phyloP scores from a whole-genome alignment of 2,888 invertebrate genomes.

The Agonopterix arenella region DNA sequence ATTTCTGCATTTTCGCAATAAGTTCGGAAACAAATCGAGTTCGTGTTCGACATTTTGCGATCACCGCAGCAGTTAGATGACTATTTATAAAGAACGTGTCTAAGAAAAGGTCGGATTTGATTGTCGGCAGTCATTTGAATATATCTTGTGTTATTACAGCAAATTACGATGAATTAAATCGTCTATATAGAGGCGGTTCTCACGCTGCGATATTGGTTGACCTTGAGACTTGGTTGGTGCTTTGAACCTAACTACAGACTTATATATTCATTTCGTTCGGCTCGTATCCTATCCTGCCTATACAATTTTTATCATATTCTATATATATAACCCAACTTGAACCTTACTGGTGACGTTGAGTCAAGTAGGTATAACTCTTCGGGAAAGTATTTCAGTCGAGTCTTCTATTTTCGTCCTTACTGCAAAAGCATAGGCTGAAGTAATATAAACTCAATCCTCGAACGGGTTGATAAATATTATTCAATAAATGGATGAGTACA shows the following conservation, averaged over 20 bases:
- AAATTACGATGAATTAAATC: constrained; percentile 73
- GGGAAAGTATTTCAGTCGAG: too few relatives aligned
- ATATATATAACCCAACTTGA: too few relatives aligned
- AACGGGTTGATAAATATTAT: too few relatives aligned
- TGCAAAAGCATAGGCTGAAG: too few relatives aligned
- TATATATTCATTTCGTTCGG: too few relatives aligned
- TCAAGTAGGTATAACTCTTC: too few relatives aligned
- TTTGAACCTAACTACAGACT: constrained; percentile 31
- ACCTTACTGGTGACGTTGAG: too few relatives aligned
- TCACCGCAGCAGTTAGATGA: constrained; percentile 67
- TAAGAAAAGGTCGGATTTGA: constrained; percentile 74
- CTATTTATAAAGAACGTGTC: constrained; percentile 75
- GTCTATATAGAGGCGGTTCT: constrained; percentile 61
- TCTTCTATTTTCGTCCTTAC: too few relatives aligned
- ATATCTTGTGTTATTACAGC: constrained; percentile 67
- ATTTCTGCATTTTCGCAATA: constrained; percentile 64
- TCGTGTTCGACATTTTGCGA: constrained; percentile 74
- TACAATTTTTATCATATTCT: too few relatives aligned
- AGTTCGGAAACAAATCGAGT: constrained; percentile 64
- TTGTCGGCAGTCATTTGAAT: constrained; percentile 73
- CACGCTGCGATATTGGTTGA: constrained; percentile 58
- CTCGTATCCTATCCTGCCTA: too few relatives aligned
- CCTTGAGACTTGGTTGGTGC: constrained; percentile 56
- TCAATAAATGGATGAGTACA: too few relatives aligned
- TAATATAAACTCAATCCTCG: too few relatives aligned